These are phyloP conservation scores for Mohoua ochrocephala DNA, from an alignment of 2,113 vertebrate genomes.

Conservation along the genomic window DNA sequence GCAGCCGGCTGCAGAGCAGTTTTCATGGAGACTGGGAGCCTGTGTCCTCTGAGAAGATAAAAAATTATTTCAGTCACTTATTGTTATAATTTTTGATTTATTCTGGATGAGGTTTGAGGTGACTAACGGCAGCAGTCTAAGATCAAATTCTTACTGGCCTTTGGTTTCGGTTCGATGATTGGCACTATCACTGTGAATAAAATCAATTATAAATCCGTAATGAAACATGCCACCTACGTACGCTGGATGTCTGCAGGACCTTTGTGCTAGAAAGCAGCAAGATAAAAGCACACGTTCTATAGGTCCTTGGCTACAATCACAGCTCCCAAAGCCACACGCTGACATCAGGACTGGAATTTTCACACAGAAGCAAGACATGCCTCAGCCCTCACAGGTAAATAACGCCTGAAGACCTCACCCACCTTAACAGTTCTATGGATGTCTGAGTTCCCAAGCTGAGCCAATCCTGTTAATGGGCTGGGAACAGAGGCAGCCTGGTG, in stretches of 20 bases:
- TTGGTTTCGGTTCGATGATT: neutral
- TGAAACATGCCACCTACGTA: neutral
- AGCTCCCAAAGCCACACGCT: neutral
- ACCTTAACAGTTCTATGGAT: neutral
- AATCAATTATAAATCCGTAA: neutral
- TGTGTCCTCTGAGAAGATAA: slow-evolving; percentile 12
- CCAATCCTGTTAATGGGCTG: neutral
- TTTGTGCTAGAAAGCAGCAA: neutral
- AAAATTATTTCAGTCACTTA: neutral
- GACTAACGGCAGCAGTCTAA: neutral
- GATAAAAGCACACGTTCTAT: neutral
- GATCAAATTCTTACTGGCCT: neutral
- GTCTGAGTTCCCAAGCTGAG: neutral
- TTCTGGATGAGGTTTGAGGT: neutral
- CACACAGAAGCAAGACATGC: neutral
- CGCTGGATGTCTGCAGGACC: neutral
- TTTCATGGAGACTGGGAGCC: slow-evolving; percentile 4
- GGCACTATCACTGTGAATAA: neutral
- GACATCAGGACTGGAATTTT: neutral
- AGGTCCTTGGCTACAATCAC: neutral
- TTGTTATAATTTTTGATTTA: neutral
- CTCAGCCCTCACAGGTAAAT: neutral
- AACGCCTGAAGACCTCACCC: neutral
- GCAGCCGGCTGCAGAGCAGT: slow-evolving; percentile 15
- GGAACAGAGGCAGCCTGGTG: neutral